Conservation (phyloP, 2,113 vertebrate species). For the Empidonax alnorum region DNA sequence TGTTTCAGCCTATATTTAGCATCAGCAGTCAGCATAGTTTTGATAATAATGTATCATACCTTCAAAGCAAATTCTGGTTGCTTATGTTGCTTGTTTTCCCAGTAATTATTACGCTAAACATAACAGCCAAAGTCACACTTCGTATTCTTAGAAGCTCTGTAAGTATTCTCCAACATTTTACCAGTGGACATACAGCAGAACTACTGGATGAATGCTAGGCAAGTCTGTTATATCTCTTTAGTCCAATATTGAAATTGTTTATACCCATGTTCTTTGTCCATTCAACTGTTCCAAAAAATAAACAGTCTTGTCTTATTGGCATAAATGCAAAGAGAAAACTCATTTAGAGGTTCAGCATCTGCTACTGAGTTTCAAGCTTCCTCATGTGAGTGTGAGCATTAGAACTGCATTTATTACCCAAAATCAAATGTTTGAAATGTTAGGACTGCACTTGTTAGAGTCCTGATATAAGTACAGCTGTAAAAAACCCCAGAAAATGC, state of each 20-base stretch:
- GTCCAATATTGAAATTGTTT: neutral
- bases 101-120: neutral
- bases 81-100: constrained; percentile 11
- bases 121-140: neutral
- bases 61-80: constrained; percentile 31
- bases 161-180: neutral
- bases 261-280: neutral
- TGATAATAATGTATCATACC: constrained; percentile 37
- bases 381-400: neutral
- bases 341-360: neutral
- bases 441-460: neutral
- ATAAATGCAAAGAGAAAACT: neutral
- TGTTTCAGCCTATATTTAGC: constrained; percentile 56
- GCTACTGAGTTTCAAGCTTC: neutral
- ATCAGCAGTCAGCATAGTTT: constrained; percentile 27
- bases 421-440: neutral
- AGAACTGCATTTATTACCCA: neutral
- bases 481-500: neutral
- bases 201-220: neutral
- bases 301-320: neutral
- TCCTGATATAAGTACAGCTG: neutral
- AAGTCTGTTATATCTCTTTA: neutral
- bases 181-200: neutral
- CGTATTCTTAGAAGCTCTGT: neutral
- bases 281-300: neutral